These are phyloP conservation scores for Catocala fraxini DNA, from an alignment of 2,888 invertebrate species.

Conservation along the genomic window DNA sequence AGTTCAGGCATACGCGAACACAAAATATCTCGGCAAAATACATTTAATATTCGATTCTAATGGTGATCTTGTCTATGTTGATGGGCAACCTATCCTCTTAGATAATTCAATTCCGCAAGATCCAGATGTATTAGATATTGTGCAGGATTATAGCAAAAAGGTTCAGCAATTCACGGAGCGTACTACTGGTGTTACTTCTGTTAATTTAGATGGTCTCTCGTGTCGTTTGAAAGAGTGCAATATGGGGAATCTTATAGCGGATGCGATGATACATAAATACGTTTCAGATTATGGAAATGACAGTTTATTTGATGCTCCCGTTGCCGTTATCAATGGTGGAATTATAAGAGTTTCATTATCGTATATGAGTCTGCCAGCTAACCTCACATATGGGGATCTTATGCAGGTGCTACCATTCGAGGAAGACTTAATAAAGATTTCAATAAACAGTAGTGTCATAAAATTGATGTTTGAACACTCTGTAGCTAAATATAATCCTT, in stretches of 20 bases:
- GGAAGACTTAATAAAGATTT: conserved; percentile 89
- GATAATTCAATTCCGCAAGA: conserved; percentile 90
- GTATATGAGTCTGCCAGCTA: conserved; percentile 59
- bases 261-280: conserved; percentile 91
- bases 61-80: conserved; percentile 90
- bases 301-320: conserved; percentile 93
- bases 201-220: conserved; percentile 89
- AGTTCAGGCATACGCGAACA: conserved; percentile 96
- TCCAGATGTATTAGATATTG: conserved; percentile 86
- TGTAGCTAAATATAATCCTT: conserved; percentile 80
- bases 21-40: conserved; percentile 95
- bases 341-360: conserved; percentile 91
- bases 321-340: conserved; percentile 92
- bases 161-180: conserved; percentile 83
- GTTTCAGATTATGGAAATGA: conserved; percentile 73
- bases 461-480: conserved; percentile 90
- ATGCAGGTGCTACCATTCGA: conserved; percentile 92
- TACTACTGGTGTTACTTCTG: conserved; percentile 90
- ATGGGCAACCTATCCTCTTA: conserved; percentile 93
- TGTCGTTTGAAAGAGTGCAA: conserved; percentile 94
- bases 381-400: conserved; percentile 91
- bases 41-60: conserved; percentile 90
- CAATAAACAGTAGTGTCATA: conserved; percentile 89
- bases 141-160: conserved; percentile 88
- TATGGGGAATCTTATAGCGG: conserved; percentile 93